These are phyloP conservation scores for Drosophila quadrilineata DNA, from an alignment of 1,140 invertebrate genomes.

Conservation along the genomic window DNA sequence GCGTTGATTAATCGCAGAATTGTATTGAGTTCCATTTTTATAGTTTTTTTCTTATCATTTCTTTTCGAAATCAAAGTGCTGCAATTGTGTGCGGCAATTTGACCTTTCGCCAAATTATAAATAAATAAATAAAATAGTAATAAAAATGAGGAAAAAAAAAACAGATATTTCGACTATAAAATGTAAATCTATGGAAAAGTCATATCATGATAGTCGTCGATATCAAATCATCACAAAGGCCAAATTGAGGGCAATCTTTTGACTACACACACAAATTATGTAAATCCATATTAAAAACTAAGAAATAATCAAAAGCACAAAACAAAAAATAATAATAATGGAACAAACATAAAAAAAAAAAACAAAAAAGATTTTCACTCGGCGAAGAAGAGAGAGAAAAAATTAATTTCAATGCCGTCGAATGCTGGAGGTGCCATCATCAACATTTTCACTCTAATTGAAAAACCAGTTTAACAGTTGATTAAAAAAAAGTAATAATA, in stretches of 20 bases:
- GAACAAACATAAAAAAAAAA: slow-evolving; percentile 36
- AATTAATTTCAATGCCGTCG: slow-evolving; percentile 40
- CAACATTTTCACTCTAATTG: slow-evolving; percentile 79
- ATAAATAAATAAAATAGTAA: too few species aligned
- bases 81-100: slow-evolving; percentile 41
- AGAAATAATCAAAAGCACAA: too few species aligned
- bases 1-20: slow-evolving; percentile 46
- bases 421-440: slow-evolving; percentile 61
- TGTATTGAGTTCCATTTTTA: slow-evolving; percentile 4
- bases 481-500: slow-evolving; percentile 71
- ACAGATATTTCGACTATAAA: slow-evolving; percentile 45
- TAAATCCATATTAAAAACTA: slow-evolving; percentile 59
- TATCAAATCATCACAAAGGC: slow-evolving; percentile 33
- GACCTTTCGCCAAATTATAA: slow-evolving; percentile 46
- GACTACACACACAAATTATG: slow-evolving; percentile 54
- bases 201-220: slow-evolving; percentile 30
- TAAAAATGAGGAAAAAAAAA: too few species aligned
- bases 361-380: slow-evolving; percentile 74
- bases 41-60: not conserved
- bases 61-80: not conserved
- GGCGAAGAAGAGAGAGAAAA: slow-evolving; percentile 25
- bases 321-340: too few species aligned
- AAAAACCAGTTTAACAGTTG: slow-evolving; percentile 78
- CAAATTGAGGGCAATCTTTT: slow-evolving; percentile 66
- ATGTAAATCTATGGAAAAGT: slow-evolving; percentile 38